A percentile compares a stretch with the other conserved stretches of the same genome.
Conservation (phyloP, 37 sponge, comb jelly and placozoan genomes). For the Oopsacas minuta region DNA sequence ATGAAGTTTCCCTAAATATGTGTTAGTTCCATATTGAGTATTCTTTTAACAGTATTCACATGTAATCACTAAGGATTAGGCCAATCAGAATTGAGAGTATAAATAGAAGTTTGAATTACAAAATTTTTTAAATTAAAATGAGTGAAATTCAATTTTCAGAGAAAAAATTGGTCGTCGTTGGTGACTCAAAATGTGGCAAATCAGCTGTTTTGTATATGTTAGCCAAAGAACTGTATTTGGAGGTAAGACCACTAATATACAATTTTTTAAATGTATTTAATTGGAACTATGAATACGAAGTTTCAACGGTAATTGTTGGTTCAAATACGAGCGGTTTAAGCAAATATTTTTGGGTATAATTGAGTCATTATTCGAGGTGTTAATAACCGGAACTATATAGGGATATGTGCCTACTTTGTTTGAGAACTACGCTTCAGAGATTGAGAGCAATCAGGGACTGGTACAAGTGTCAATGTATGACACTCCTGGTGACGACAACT, state of each 20-base stretch:
- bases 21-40: neutral
- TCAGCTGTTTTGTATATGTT: neutral
- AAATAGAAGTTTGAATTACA: neutral
- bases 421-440: neutral
- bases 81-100: neutral
- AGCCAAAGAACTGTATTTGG: neutral
- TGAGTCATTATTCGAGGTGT: too few relatives aligned
- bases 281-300: neutral
- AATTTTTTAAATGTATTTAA: neutral
- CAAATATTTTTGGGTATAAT: too few relatives aligned
- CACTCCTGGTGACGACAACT: constrained; percentile 1
- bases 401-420: constrained; percentile 8
- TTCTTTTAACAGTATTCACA: neutral
- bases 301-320: too few relatives aligned
- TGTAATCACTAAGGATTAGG: neutral
- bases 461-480: constrained; percentile 16
- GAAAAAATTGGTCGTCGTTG: neutral
- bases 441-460: constrained; percentile 1
- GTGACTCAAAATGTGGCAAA: neutral
- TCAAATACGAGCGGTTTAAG: too few relatives aligned
- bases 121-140: neutral
- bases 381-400: constrained; percentile 1
- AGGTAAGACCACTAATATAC: neutral
- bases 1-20: too few relatives aligned
- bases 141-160: neutral